Percentiles rank a stretch among this genome's conserved stretches.
Evolutionary conservation across 2,888 invertebrate species (phyloP).

Genomic region (Galerucella calmariensis): DNA sequence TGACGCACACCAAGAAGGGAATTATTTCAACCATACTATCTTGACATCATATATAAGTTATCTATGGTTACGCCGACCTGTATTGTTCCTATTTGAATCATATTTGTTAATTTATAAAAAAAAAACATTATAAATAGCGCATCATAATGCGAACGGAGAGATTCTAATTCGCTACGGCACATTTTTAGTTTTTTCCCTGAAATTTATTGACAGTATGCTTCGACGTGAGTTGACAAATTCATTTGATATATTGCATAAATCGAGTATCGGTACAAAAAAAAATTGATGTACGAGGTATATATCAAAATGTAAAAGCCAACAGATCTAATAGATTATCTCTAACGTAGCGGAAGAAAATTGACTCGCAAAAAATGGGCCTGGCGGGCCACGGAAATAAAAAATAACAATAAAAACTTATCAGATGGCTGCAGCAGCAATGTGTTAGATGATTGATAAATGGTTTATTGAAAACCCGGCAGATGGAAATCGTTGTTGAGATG

Average conservation of each 20-base stretch:
- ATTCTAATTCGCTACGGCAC: slow-evolving; percentile 5
- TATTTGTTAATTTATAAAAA: too few relatives aligned
- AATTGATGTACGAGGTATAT: slow-evolving; percentile 41
- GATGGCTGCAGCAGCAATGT: slow-evolving; percentile 50
- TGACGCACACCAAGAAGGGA: too few relatives aligned
- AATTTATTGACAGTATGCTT: slow-evolving; percentile 30
- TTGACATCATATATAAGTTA: too few relatives aligned
- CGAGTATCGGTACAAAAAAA: slow-evolving; percentile 38
- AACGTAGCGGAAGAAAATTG: slow-evolving; percentile 46
- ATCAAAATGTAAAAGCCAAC: slow-evolving; percentile 46
- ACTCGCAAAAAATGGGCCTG: slow-evolving; percentile 40
- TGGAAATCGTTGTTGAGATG: slow-evolving; percentile 26
- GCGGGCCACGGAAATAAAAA: slow-evolving; percentile 36
- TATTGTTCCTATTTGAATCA: too few relatives aligned
- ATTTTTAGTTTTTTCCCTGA: slow-evolving; percentile 20
- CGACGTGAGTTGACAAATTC: slow-evolving; percentile 42
- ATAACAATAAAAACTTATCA: slow-evolving; percentile 47
- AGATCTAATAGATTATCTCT: slow-evolving; percentile 46
- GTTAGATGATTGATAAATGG: slow-evolving; percentile 55
- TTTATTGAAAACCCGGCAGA: slow-evolving; percentile 51
- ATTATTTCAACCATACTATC: too few relatives aligned
- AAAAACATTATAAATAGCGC: too few relatives aligned
- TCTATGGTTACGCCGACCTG: too few relatives aligned
- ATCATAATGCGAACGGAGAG: too few relatives aligned
- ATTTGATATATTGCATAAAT: slow-evolving; percentile 43